Percentiles rank a stretch among this genome's conserved stretches.
phyloP scores from a whole-genome alignment of 2,113 vertebrate genomes.

The Ia io region DNA sequence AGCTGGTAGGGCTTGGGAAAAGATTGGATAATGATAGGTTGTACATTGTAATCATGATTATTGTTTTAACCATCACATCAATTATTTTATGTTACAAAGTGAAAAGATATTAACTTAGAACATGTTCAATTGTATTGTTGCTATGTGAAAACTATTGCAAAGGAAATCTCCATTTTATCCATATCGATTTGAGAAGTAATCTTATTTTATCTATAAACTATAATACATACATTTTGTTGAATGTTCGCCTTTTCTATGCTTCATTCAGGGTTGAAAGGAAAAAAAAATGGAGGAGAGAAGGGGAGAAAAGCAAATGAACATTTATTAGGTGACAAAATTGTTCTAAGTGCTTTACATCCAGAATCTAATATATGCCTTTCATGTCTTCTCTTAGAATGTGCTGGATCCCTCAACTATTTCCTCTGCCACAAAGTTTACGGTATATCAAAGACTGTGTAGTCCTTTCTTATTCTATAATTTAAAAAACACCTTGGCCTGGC shows the following conservation, averaged over 20 bases:
- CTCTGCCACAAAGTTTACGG: not conserved
- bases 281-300: not conserved
- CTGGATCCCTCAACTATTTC: not conserved
- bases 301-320: not conserved
- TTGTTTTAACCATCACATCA: slow-evolving; percentile 2
- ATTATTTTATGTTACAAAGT: not conserved
- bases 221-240: not conserved
- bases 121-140: not conserved
- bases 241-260: not conserved
- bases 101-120: not conserved
- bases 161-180: not conserved
- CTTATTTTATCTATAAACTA: not conserved
- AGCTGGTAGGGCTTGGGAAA: not conserved
- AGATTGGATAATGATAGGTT: not conserved
- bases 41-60: not conserved
- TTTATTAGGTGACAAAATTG: not conserved
- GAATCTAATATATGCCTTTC: not conserved
- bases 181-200: not conserved
- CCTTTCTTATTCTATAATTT: slow-evolving; percentile 12
- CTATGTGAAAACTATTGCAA: not conserved
- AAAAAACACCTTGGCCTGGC: not conserved
- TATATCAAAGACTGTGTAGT: not conserved
- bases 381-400: not conserved
- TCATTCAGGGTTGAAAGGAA: not conserved
- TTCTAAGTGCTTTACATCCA: not conserved